Conservation (phyloP, 2,888 invertebrate genomes). For the Psylliodes chrysocephalus region DNA sequence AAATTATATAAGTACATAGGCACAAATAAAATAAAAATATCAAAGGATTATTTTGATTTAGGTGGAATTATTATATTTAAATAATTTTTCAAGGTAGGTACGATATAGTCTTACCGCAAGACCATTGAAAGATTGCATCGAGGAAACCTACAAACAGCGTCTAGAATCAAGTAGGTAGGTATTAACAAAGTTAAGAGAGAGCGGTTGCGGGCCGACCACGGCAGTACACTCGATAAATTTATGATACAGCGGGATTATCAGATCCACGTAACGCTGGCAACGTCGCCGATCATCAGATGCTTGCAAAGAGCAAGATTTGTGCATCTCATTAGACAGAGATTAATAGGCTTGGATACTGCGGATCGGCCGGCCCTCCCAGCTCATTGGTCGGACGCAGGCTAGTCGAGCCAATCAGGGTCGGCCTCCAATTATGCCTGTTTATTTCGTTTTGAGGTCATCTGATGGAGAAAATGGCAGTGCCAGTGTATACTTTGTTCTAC, state of each 20-base stretch:
- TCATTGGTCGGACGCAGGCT: conserved; percentile 51
- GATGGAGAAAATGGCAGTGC: conserved; percentile 61
- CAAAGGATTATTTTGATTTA: too few species aligned
- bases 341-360: conserved; percentile 60
- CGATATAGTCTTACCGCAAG: too few species aligned
- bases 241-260: conserved; percentile 7
- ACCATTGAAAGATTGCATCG: too few species aligned
- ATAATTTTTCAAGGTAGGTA: too few species aligned
- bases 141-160: too few species aligned
- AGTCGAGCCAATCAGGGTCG: conserved; percentile 59
- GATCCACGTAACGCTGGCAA: conserved; percentile 28
- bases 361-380: conserved; percentile 53
- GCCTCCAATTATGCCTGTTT: conserved; percentile 62
- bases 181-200: too few species aligned
- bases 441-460: conserved; percentile 63
- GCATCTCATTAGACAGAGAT: conserved; percentile 63
- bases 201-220: not conserved
- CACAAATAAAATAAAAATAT: too few species aligned
- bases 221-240: not conserved
- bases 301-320: conserved; percentile 50
- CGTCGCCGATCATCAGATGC: conserved; percentile 32
- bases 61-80: too few species aligned
- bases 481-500: conserved; percentile 26
- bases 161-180: too few species aligned
- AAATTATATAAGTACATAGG: too few species aligned